Evolutionary conservation across 2,113 vertebrate genomes (phyloP), one percentile per base, ranked within the genome.

Genomic region (Gulo gulo): DNA sequence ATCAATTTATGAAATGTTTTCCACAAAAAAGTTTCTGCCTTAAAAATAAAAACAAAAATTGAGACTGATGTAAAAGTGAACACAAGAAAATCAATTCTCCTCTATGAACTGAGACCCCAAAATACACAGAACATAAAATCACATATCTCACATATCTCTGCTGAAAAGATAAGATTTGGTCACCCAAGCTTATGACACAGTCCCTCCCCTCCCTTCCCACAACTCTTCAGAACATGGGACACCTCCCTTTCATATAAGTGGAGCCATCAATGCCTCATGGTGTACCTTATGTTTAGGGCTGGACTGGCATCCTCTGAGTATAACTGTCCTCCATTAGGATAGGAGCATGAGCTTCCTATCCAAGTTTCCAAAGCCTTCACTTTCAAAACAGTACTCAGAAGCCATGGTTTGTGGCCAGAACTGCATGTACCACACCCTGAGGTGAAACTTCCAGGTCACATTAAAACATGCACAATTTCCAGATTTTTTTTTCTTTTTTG

Each of bases 281-380:
- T 24, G 45, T 39, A 63, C 67, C 83, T 84, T 61, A 81, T 11
- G 34, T 52, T 82, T 87, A 39, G 74, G 42, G 52, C 67, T 24
- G 23, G 47, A 26, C 83, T 88, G 42, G 83, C 61, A 52, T 74
- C 20, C n/a, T 85, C 23, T 85, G 45, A 73, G 8, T 63, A 24
- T 71, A 39, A 50, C 83, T 88, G 57, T 55, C 95, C 81, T 92
- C 63, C 45, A 10, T 29, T 26, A 57, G 69, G n/a, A n/a, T n/a
- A n/a, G n/a, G n/a, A n/a, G n/a, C n/a, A n/a, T n/a, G n/a, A n/a
- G n/a, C 31, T 90, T 95, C 42, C 84, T 55, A 1, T 79, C 96
- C 96, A 98, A 97, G 92, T 96, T 98, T 97, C 97, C 92, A 97
- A 65, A 85, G 82, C 82, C 74, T 94, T 94, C 63, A 26, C 80